A percentile compares a stretch with the other conserved stretches of the same genome.
phyloP scores from a whole-genome alignment of 1,140 invertebrate species.

The Epicauta chinensis region DNA sequence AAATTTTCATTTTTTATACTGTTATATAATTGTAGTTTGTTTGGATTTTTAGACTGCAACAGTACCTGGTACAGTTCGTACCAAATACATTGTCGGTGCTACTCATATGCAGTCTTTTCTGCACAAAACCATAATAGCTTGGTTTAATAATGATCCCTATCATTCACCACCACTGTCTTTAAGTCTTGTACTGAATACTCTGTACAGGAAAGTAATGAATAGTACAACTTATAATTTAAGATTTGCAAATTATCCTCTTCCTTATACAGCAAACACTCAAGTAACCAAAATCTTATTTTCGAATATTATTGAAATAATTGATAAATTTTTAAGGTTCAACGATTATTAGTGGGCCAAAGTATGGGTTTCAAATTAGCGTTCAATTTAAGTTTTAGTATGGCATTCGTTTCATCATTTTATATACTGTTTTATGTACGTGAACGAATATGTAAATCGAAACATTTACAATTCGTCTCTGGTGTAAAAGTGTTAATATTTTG shows the following conservation, averaged over 20 bases:
- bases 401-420: slow-evolving; percentile 68
- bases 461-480: slow-evolving; percentile 69
- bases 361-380: slow-evolving; percentile 57
- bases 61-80: slow-evolving; percentile 17
- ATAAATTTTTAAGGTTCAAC: slow-evolving; percentile 40
- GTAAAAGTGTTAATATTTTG: slow-evolving; percentile 65
- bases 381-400: slow-evolving; percentile 60
- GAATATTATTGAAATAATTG: slow-evolving; percentile 13
- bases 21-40: not conserved
- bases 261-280: slow-evolving; percentile 39
- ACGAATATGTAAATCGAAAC: slow-evolving; percentile 52
- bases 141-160: slow-evolving; percentile 59
- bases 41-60: slow-evolving; percentile 21
- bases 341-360: slow-evolving; percentile 48
- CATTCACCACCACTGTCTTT: slow-evolving; percentile 50
- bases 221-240: slow-evolving; percentile 46
- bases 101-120: slow-evolving; percentile 26
- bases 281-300: slow-evolving; percentile 19
- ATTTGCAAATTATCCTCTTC: slow-evolving; percentile 62
- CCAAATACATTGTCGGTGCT: slow-evolving; percentile 45
- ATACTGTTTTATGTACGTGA: slow-evolving; percentile 64
- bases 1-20: not conserved
- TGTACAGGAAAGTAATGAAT: slow-evolving; percentile 39
- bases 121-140: slow-evolving; percentile 42
- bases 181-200: slow-evolving; percentile 19